Conservation (phyloP, 2,888 invertebrate genomes). For the Choreutis nemorana region DNA sequence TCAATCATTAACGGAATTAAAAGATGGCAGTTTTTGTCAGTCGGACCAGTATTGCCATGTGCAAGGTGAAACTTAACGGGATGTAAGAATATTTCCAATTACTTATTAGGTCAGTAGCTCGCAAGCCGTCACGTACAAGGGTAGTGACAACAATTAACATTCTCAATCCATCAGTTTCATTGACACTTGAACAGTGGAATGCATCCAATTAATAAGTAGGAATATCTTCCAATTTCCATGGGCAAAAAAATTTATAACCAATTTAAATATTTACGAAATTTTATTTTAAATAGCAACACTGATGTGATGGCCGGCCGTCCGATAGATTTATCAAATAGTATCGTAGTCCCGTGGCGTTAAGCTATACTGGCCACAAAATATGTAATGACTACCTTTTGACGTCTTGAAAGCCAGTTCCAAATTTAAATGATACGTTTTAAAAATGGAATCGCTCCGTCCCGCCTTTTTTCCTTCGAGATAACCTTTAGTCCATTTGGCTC, state of each 20-base stretch:
- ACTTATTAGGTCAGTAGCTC: constrained; percentile 45
- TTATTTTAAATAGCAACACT: no score
- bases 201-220: neutral
- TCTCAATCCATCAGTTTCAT: constrained; percentile 39
- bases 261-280: no score
- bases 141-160: constrained; percentile 54
- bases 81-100: constrained; percentile 43
- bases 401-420: constrained; percentile 63
- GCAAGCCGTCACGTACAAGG: constrained; percentile 46
- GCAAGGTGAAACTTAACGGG: no score
- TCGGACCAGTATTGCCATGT: no score
- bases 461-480: constrained; percentile 63
- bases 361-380: constrained; percentile 53
- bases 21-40: no score
- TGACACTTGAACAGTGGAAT: constrained; percentile 27
- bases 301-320: no score
- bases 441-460: constrained; percentile 65
- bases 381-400: constrained; percentile 66
- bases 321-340: no score
- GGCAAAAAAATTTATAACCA: neutral
- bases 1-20: no score
- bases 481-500: constrained; percentile 61
- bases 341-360: constrained; percentile 39
- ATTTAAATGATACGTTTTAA: constrained; percentile 67
- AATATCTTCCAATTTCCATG: neutral